phyloP scores from a whole-genome alignment of 2,113 vertebrate species.

The Scatophagus argus region DNA sequence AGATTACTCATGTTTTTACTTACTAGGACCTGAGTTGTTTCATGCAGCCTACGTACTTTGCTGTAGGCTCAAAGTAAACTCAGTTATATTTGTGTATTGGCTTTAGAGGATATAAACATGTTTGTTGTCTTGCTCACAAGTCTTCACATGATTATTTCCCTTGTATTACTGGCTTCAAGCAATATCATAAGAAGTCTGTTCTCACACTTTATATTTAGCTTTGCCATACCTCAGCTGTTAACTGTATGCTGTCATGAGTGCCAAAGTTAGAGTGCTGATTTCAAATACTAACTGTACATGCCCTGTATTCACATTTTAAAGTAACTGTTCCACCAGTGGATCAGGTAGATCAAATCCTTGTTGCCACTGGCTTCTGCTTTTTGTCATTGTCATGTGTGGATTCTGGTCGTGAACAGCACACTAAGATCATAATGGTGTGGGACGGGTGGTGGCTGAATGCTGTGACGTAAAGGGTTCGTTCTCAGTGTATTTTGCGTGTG shows the following conservation, averaged over 20 bases:
- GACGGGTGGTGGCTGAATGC: slow-evolving; percentile 3
- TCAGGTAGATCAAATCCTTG: neutral
- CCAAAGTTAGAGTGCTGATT: too few species aligned
- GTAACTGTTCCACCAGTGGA: neutral
- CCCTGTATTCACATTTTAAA: neutral
- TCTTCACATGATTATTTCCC: slow-evolving; percentile 38
- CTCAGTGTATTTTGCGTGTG: too few species aligned
- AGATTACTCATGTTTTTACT: neutral
- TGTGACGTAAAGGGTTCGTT: neutral
- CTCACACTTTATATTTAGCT: neutral
- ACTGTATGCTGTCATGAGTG: neutral
- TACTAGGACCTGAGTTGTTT: neutral
- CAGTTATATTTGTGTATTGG: neutral
- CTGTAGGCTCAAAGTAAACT: neutral
- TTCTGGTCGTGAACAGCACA: slow-evolving; percentile 20
- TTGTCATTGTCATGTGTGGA: slow-evolving; percentile 30
- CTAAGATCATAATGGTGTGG: slow-evolving; percentile 23
- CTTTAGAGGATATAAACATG: slow-evolving; percentile 18
- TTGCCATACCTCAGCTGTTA: neutral
- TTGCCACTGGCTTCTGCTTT: neutral
- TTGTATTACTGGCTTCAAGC: neutral
- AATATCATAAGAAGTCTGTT: slow-evolving; percentile 1
- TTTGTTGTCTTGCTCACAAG: slow-evolving; percentile 19
- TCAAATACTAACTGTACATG: too few species aligned
- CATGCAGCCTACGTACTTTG: neutral